Evolutionary conservation across 2,888 invertebrate genomes (phyloP).

Genomic region (Caenorhabditis zanzibari): DNA sequence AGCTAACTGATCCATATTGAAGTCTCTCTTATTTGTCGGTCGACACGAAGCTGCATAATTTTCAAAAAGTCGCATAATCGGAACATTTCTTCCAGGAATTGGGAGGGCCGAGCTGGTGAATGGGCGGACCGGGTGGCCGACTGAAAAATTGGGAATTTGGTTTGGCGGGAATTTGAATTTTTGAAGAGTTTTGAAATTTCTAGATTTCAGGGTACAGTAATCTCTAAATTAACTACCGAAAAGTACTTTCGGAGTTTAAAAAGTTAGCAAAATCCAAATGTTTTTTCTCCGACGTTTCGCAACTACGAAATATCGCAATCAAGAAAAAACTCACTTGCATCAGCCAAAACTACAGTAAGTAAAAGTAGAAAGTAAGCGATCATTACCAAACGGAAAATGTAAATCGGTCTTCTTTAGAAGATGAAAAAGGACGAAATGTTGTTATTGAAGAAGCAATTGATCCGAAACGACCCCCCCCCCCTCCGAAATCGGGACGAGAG

Average conservation of each 20-base stretch:
- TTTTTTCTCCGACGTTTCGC: no score
- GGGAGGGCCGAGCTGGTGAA: constrained; percentile 71
- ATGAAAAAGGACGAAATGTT: background rate
- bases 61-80: constrained; percentile 78
- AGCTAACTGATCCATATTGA: constrained; percentile 76
- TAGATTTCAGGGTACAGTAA: no score
- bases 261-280: no score
- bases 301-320: no score
- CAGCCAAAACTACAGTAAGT: background rate
- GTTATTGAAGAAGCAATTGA: constrained; percentile 15
- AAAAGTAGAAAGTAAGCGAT: background rate
- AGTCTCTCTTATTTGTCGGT: constrained; percentile 68
- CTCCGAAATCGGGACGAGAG: background rate
- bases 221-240: no score
- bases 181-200: no score
- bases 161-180: no score
- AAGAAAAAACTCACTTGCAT: constrained; percentile 13
- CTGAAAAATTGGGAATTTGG: background rate
- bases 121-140: constrained; percentile 35
- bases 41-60: constrained; percentile 78
- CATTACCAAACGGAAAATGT: background rate
- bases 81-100: constrained; percentile 79
- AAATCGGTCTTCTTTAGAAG: background rate
- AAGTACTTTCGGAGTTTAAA: no score
- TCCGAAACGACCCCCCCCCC: no score